Percentiles rank a stretch among this genome's conserved stretches.
Conservation (phyloP, 37 sponge, comb jelly and placozoan species). For the Beroe forskalii region DNA sequence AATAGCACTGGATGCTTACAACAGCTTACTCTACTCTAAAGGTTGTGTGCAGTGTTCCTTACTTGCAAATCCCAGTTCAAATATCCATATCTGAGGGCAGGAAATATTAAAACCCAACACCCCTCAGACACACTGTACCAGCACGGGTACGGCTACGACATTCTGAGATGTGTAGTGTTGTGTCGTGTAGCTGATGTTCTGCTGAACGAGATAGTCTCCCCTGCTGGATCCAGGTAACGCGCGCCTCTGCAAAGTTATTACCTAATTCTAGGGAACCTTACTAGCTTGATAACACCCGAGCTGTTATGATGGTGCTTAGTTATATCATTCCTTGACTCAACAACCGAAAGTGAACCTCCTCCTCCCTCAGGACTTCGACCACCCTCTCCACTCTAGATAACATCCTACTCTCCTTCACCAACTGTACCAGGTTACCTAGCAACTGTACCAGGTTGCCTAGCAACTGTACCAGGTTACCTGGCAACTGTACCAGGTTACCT, state of each 20-base stretch:
- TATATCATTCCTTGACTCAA: too few species aligned
- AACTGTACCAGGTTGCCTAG: too few species aligned
- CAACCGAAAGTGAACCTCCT: not conserved
- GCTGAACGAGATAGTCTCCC: not conserved
- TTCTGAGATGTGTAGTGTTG: not conserved
- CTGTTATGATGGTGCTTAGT: too few species aligned
- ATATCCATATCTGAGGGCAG: not conserved
- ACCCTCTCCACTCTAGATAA: conserved; percentile 3
- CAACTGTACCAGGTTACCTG: too few species aligned
- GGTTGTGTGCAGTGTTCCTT: too few species aligned
- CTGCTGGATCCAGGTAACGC: not conserved
- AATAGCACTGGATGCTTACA: conserved; percentile 30
- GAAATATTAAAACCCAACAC: not conserved
- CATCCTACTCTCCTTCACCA: not conserved
- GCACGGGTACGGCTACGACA: conserved; percentile 32
- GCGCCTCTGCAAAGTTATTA: conserved; percentile 19
- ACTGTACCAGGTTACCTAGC: conserved; percentile 13
- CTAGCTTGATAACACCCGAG: too few species aligned
- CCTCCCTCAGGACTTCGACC: not conserved
- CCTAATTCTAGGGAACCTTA: too few species aligned
- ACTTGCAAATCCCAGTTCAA: too few species aligned
- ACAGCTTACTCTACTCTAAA: conserved; percentile 16
- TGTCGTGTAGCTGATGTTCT: not conserved
- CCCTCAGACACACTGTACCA: not conserved
- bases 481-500: too few species aligned